Evolutionary conservation across 1,140 invertebrate species (phyloP).

Genomic region (Zaprionus inermis): DNA sequence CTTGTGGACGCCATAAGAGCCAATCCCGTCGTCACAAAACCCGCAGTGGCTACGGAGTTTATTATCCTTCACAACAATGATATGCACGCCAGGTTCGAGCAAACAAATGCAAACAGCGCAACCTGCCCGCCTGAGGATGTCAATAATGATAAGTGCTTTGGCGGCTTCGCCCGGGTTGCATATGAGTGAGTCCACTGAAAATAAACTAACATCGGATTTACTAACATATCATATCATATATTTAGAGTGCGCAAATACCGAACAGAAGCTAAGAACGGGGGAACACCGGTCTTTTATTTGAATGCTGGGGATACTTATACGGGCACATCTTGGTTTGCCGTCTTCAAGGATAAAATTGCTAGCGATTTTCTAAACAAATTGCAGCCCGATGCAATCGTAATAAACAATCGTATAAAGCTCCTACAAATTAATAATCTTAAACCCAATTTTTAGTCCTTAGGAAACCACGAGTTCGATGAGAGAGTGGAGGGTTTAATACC

Average conservation of each 20-base stretch:
- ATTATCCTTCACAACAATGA: conserved; percentile 95
- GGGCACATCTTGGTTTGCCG: conserved; percentile 92
- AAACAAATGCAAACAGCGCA: conserved; percentile 89
- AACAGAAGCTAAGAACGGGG: conserved; percentile 84
- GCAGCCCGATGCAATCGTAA: conserved; percentile 92
- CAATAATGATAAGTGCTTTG: conserved; percentile 88
- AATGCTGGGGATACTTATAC: conserved; percentile 96
- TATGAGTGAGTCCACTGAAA: conserved; percentile 84
- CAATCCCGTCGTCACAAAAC: conserved; percentile 34
- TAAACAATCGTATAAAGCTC: conserved; percentile 61
- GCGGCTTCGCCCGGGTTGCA: conserved; percentile 91
- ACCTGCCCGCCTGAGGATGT: conserved; percentile 86
- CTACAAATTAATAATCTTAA: neutral
- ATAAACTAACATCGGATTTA: neutral
- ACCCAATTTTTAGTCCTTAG: conserved; percentile 88
- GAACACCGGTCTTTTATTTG: conserved; percentile 88
- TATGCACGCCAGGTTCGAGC: conserved; percentile 93
- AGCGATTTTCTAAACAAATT: conserved; percentile 91
- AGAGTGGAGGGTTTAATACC: conserved; percentile 89
- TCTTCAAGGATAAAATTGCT: conserved; percentile 91
- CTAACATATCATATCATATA: neutral
- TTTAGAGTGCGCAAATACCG: conserved; percentile 86
- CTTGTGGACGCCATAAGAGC: conserved; percentile 1
- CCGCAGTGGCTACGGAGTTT: conserved; percentile 83
- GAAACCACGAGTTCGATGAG: conserved; percentile 97